A percentile compares a stretch with the other conserved stretches of the same genome.
These are phyloP conservation scores for Prinia subflava DNA, from an alignment of 2,113 vertebrate genomes.

Conservation along the genomic window DNA sequence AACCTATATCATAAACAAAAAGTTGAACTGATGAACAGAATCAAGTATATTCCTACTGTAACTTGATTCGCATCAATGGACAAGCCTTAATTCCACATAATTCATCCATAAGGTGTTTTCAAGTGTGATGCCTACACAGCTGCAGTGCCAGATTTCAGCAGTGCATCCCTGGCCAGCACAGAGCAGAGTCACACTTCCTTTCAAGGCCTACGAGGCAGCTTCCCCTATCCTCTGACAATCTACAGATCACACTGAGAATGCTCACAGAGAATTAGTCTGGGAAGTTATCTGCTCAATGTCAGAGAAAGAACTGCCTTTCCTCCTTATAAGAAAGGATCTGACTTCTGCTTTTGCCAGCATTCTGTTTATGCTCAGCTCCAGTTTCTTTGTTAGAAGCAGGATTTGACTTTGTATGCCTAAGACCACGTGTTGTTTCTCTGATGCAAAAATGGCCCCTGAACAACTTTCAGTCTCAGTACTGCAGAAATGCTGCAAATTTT, in stretches of 20 bases:
- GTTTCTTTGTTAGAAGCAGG: not conserved
- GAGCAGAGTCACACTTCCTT: slow-evolving; percentile 16
- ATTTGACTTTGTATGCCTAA: not conserved
- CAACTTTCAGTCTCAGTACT: not conserved
- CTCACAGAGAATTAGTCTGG: not conserved
- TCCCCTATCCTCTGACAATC: not conserved
- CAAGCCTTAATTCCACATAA: not conserved
- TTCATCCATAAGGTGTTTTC: not conserved
- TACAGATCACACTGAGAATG: slow-evolving; percentile 15
- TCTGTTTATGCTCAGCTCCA: not conserved
- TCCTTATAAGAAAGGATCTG: not conserved
- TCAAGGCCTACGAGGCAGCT: not conserved
- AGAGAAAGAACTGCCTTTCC: not conserved
- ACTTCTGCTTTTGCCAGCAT: not conserved
- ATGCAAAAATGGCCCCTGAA: not conserved
- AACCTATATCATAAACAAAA: not conserved
- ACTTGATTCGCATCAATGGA: not conserved
- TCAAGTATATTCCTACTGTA: not conserved
- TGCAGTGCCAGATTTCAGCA: not conserved
- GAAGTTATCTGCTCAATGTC: not conserved
- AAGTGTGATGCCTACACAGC: not conserved
- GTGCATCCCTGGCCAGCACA: not conserved
- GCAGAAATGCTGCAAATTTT: not conserved
- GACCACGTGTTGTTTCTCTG: not conserved
- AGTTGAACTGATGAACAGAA: not conserved